Conservation (phyloP, 2,797 vertebrate genomes). For the Pteropus rufus region DNA sequence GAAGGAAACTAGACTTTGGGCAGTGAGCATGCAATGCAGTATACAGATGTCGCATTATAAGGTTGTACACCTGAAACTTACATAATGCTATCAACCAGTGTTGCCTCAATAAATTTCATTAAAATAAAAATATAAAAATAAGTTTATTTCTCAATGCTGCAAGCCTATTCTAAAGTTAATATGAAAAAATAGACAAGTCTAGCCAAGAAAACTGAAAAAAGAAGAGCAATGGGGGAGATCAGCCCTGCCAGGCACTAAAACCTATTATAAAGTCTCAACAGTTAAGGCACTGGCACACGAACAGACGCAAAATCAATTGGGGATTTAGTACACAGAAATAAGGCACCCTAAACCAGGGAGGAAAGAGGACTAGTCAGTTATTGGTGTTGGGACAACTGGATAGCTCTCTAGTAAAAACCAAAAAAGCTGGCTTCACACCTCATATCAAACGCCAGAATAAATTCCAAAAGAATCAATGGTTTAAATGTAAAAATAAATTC, state of each 20-base stretch:
- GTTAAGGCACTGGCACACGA: not conserved
- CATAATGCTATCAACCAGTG: not conserved
- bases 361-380: not conserved
- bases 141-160: not conserved
- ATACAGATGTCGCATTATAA: not conserved
- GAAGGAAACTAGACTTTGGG: not conserved
- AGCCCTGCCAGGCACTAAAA: not conserved
- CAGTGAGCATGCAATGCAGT: not conserved
- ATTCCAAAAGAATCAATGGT: slow-evolving; percentile 33
- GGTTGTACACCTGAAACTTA: not conserved
- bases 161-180: not conserved
- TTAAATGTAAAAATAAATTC: slow-evolving; percentile 48
- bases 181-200: not conserved
- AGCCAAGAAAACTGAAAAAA: slow-evolving; percentile 29
- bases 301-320: not conserved
- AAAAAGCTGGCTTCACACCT: not conserved
- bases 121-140: not conserved
- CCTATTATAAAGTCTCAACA: not conserved
- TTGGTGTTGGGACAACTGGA: not conserved
- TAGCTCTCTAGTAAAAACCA: not conserved
- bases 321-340: not conserved
- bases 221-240: not conserved
- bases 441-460: slow-evolving; percentile 31
- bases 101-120: not conserved
- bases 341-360: not conserved